phyloP scores from a whole-genome alignment of 1,140 invertebrate species.

The Brachionus koreanus region DNA sequence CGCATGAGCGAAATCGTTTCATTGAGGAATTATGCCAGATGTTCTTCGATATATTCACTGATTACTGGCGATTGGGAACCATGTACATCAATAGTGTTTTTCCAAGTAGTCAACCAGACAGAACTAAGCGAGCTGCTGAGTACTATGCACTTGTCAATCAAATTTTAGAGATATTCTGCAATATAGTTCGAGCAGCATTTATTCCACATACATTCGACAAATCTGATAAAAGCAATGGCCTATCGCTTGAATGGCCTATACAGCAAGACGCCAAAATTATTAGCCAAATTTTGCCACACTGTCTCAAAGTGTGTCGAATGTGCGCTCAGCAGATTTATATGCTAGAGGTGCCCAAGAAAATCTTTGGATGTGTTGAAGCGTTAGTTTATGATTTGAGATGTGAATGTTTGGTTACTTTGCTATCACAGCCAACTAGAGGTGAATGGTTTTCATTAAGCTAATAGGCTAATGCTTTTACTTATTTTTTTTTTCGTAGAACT shows the following conservation, averaged over 20 bases:
- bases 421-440: conserved; percentile 34
- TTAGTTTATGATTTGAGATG: conserved; percentile 32
- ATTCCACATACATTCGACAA: conserved; percentile 35
- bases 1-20: conserved; percentile 23
- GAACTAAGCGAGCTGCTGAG: not conserved
- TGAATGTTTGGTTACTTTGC: conserved; percentile 30
- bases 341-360: not conserved
- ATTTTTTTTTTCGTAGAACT: conserved; percentile 2
- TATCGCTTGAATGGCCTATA: not conserved
- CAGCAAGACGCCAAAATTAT: conserved; percentile 29
- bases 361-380: not conserved
- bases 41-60: conserved; percentile 34
- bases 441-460: too few relatives aligned
- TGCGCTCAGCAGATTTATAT: conserved; percentile 21
- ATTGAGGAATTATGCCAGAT: conserved; percentile 41
- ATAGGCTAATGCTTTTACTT: not conserved
- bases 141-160: not conserved
- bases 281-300: conserved; percentile 35
- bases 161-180: not conserved
- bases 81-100: not conserved
- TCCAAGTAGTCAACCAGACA: not conserved
- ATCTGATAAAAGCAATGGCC: not conserved
- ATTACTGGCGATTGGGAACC: conserved; percentile 7
- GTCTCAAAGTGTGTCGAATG: conserved; percentile 11
- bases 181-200: conserved; percentile 37